A percentile compares a stretch with the other conserved stretches of the same genome.
Evolutionary conservation across 2,113 vertebrate genomes (phyloP).

Genomic region (Rhinolophus ferrumequinum): DNA sequence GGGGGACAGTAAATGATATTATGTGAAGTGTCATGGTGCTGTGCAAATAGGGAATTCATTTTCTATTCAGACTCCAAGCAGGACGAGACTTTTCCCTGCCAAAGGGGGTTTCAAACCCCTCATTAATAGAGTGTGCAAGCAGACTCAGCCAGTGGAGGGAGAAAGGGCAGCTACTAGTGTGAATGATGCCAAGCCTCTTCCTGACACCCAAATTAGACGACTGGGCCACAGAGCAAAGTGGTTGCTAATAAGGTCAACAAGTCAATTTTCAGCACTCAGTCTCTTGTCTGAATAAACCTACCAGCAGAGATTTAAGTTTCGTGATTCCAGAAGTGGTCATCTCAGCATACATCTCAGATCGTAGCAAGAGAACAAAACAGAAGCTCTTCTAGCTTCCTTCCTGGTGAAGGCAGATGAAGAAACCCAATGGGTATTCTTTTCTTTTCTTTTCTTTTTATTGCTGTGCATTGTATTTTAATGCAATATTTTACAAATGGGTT

Average conservation of each 20-base stretch:
- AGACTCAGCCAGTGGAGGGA: background rate
- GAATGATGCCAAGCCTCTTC: fast-evolving
- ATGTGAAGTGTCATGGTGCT: background rate
- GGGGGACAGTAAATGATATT: background rate
- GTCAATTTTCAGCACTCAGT: background rate
- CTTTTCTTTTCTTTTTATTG: background rate
- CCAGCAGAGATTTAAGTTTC: background rate
- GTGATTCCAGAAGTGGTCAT: background rate
- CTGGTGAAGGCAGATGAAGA: background rate
- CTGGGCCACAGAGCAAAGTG: background rate
- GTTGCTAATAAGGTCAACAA: background rate
- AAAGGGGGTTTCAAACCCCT: background rate
- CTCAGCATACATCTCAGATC: fast-evolving
- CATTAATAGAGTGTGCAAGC: fast-evolving
- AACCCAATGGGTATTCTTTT: fast-evolving
- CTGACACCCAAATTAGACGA: background rate
- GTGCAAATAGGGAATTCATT: background rate
- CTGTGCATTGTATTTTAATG: background rate
- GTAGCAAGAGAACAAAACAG: fast-evolving
- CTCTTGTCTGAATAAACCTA: background rate
- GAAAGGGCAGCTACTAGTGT: background rate
- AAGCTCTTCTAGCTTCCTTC: background rate
- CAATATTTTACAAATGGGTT: background rate
- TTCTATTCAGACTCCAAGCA: background rate
- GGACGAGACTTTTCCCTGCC: background rate